Conservation (phyloP, 2,888 invertebrate species). For the Cryptus viduatorius region DNA sequence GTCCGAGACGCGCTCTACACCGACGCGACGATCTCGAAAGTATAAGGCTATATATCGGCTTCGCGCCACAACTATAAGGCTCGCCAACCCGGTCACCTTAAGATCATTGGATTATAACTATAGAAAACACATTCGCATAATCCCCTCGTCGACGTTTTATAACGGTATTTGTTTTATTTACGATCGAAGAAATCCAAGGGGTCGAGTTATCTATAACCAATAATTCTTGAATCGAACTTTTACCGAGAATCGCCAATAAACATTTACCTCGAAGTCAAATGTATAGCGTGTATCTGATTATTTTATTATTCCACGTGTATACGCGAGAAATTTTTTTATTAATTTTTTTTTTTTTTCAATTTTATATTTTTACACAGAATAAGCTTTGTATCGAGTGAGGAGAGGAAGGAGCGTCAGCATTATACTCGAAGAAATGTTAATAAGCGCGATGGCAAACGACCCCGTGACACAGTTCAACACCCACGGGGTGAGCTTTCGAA, state of each 20-base stretch:
- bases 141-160: slow-evolving; percentile 31
- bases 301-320: slow-evolving; percentile 4
- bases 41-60: neutral
- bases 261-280: neutral
- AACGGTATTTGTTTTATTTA: slow-evolving; percentile 49
- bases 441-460: slow-evolving; percentile 6
- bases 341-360: neutral
- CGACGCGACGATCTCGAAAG: slow-evolving; percentile 11
- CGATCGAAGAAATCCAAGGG: slow-evolving; percentile 14
- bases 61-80: slow-evolving; percentile 3
- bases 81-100: slow-evolving; percentile 26
- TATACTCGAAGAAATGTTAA: slow-evolving; percentile 6
- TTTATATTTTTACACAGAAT: no score
- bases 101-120: slow-evolving; percentile 40
- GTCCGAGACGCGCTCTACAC: neutral
- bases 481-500: slow-evolving; percentile 31
- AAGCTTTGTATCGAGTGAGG: neutral
- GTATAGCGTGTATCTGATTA: neutral
- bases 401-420: neutral
- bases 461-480: slow-evolving; percentile 43
- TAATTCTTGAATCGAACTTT: slow-evolving; percentile 14
- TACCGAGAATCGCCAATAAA: slow-evolving; percentile 19
- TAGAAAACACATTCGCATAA: slow-evolving; percentile 28
- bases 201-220: neutral
- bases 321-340: neutral